These are phyloP conservation scores for Elephantulus edwardii DNA, from an alignment of 2,113 vertebrate genomes.

Conservation along the genomic window DNA sequence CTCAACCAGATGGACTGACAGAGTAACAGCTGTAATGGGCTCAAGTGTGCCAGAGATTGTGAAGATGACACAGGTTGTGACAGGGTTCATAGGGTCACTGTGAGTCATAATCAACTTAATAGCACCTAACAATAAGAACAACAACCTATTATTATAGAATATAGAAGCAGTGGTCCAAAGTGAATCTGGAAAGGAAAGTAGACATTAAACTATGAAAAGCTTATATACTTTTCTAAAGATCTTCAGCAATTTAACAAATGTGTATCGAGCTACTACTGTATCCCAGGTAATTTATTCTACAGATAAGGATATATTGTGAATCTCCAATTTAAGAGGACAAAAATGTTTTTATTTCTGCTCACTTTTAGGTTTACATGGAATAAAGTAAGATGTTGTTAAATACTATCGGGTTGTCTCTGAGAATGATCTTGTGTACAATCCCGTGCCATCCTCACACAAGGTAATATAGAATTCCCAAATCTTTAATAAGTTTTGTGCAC, in stretches of 20 bases:
- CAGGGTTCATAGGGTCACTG: too few relatives aligned
- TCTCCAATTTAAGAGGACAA: constrained; percentile 34
- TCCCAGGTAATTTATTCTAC: neutral
- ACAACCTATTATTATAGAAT: constrained; percentile 24
- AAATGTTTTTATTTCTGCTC: constrained; percentile 41
- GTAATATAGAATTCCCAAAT: neutral
- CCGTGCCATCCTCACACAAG: too few relatives aligned
- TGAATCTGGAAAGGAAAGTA: constrained; percentile 14
- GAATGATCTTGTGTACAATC: too few relatives aligned
- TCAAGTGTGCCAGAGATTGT: too few relatives aligned
- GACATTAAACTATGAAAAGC: neutral
- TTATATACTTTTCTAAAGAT: constrained; percentile 10
- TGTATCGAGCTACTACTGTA: neutral
- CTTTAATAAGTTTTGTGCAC: neutral
- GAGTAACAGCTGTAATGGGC: too few relatives aligned
- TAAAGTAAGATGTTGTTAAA: too few relatives aligned
- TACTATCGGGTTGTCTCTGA: too few relatives aligned
- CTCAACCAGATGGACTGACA: too few relatives aligned
- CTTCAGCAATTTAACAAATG: constrained; percentile 23
- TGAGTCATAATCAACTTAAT: too few relatives aligned
- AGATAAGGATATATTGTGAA: constrained; percentile 6
- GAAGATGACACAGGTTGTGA: too few relatives aligned
- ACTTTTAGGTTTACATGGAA: constrained; percentile 43
- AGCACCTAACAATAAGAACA: too few relatives aligned
- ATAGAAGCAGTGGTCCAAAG: constrained; percentile 5